Conservation (phyloP, 2,888 invertebrate species). For the Yponomeuta plumbellus region DNA sequence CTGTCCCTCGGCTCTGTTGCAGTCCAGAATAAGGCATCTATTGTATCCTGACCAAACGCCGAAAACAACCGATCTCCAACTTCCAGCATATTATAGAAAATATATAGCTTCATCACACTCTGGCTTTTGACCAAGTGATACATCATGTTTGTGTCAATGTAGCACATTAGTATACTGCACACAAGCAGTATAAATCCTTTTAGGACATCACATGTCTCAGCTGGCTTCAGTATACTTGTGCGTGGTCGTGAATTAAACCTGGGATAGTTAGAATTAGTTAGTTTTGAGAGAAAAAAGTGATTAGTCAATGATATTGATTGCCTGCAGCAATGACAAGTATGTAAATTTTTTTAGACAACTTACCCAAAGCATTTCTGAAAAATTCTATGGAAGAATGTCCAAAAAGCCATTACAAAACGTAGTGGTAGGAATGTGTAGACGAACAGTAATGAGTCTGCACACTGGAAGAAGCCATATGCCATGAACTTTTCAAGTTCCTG, state of each 20-base stretch:
- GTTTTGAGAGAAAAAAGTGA: neutral
- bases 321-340: neutral
- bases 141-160: constrained; percentile 97
- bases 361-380: constrained; percentile 85
- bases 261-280: constrained; percentile 29
- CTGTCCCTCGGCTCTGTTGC: constrained; percentile 95
- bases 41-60: constrained; percentile 97
- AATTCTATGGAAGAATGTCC: constrained; percentile 85
- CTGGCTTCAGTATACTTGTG: constrained; percentile 84
- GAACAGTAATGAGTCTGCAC: constrained; percentile 97
- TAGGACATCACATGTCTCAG: constrained; percentile 96
- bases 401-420: constrained; percentile 90
- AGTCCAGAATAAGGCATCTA: constrained; percentile 99
- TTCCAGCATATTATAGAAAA: constrained; percentile 99
- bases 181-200: constrained; percentile 92
- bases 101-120: constrained; percentile 98
- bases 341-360: constrained; percentile 29
- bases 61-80: constrained; percentile 97
- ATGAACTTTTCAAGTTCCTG: constrained; percentile 94
- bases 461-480: constrained; percentile 95
- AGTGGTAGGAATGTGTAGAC: constrained; percentile 98
- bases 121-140: constrained; percentile 98
- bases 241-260: constrained; percentile 51
- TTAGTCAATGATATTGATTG: neutral
- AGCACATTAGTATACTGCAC: constrained; percentile 89